Evolutionary conservation across 2,888 invertebrate species (phyloP).

Genomic region (Andrena camellia): DNA sequence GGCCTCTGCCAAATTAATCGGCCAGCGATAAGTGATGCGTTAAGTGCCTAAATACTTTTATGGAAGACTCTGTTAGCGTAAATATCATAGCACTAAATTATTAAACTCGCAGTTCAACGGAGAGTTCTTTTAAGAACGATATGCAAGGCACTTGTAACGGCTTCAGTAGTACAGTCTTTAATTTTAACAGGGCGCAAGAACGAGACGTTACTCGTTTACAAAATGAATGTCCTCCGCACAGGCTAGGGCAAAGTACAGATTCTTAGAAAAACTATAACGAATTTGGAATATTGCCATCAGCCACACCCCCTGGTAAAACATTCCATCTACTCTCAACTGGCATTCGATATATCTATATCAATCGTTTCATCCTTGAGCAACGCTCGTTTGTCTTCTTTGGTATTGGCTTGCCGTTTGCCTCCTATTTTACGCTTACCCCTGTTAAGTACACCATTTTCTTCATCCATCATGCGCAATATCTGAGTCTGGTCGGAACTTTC

Average conservation of each 20-base stretch:
- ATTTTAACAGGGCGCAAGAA: constrained; percentile 12
- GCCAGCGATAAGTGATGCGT: constrained; percentile 17
- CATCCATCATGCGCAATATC: constrained; percentile 98
- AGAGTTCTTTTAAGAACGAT: constrained; percentile 32
- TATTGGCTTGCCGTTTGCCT: constrained; percentile 82
- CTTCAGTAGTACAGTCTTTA: constrained; percentile 41
- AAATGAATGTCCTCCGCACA: constrained; percentile 32
- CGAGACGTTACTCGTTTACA: constrained; percentile 19
- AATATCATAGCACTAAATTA: constrained; percentile 22
- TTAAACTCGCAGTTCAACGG: constrained; percentile 20
- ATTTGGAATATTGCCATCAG: constrained; percentile 29
- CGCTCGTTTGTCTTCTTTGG: constrained; percentile 85
- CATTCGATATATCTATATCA: constrained; percentile 83
- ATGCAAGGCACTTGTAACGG: constrained; percentile 61
- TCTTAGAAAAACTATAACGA: constrained; percentile 6
- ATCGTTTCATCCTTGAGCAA: constrained; percentile 84
- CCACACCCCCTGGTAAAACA: constrained; percentile 6
- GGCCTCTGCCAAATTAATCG: background rate
- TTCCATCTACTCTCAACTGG: constrained; percentile 77
- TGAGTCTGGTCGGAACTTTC: constrained; percentile 96
- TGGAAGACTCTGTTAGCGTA: constrained; percentile 43
- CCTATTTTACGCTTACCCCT: constrained; percentile 86
- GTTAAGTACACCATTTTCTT: constrained; percentile 94
- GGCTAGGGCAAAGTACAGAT: background rate
- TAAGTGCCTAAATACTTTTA: constrained; percentile 31